These are phyloP conservation scores for Danio tinwini DNA, from an alignment of 2,797 vertebrate species.

Conservation along the genomic window DNA sequence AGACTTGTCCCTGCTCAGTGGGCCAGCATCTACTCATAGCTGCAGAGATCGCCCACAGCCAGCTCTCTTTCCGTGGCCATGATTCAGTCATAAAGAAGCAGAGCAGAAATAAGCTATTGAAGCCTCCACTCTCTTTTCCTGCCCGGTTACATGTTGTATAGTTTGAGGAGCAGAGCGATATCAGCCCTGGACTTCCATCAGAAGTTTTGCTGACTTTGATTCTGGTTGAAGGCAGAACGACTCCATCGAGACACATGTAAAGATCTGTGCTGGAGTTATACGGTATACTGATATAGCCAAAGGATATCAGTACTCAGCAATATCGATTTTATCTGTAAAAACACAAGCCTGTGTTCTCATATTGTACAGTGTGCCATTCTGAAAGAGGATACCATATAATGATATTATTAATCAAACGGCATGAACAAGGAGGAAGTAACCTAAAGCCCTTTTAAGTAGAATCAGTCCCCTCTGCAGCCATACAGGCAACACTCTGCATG, in stretches of 20 bases:
- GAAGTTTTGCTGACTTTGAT: slow-evolving; percentile 22
- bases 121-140: slow-evolving; percentile 53
- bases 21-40: slow-evolving; percentile 71
- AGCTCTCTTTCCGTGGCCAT: slow-evolving; percentile 65
- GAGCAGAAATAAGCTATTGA: slow-evolving; percentile 73
- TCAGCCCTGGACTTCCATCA: slow-evolving; percentile 40
- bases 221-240: slow-evolving; percentile 26
- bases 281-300: slow-evolving; percentile 45
- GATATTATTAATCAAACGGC: slow-evolving; percentile 37
- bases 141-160: slow-evolving; percentile 14
- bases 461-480: neutral
- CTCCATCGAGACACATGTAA: slow-evolving; percentile 33
- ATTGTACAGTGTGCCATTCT: slow-evolving; percentile 13
- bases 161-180: slow-evolving; percentile 30
- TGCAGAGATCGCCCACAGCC: slow-evolving; percentile 60
- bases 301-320: slow-evolving; percentile 43
- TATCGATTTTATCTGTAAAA: slow-evolving; percentile 42
- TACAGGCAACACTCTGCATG: neutral
- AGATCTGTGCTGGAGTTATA: slow-evolving; percentile 37
- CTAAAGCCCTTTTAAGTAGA: slow-evolving; percentile 13
- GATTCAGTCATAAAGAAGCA: slow-evolving; percentile 75
- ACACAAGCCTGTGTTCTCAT: slow-evolving; percentile 32
- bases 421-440: slow-evolving; percentile 31
- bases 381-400: slow-evolving; percentile 36
- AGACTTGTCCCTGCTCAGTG: slow-evolving; percentile 74